Conservation (phyloP, 2,113 vertebrate species). For the Tyto alba region DNA sequence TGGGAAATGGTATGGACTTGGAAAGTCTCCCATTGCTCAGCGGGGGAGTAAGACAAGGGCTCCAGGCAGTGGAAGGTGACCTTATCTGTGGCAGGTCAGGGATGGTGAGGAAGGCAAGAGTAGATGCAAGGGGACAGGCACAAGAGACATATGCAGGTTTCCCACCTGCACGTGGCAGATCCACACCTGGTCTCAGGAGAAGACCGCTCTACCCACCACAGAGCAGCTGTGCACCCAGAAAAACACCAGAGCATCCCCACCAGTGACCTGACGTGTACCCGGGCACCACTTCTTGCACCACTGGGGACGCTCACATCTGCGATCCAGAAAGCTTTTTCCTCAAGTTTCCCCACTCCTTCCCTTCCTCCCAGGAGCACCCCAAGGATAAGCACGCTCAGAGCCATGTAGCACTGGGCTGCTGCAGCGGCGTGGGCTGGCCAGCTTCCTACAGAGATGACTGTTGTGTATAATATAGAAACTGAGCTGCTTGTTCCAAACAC, state of each 20-base stretch:
- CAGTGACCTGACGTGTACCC: fast-evolving
- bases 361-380: background rate
- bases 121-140: too few species aligned
- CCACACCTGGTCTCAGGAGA: fast-evolving
- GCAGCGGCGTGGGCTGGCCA: conserved; percentile 28
- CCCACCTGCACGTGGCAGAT: background rate
- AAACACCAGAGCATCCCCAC: background rate
- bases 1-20: fast-evolving
- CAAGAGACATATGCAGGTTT: background rate
- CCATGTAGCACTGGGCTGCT: background rate
- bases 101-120: background rate
- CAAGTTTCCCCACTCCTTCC: fast-evolving
- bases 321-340: background rate
- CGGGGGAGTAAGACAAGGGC: too few species aligned
- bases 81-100: fast-evolving
- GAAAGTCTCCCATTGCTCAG: fast-evolving
- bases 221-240: too few species aligned
- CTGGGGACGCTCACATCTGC: fast-evolving
- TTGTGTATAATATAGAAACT: conserved; percentile 16
- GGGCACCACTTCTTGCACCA: background rate
- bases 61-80: background rate
- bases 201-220: too few species aligned
- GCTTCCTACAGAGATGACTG: conserved; percentile 16
- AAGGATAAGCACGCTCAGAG: background rate
- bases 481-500: conserved; percentile 23